Base-by-base conservation (phyloP, 2,797 vertebrate genomes). In the Anolis apletophallus region DNA sequence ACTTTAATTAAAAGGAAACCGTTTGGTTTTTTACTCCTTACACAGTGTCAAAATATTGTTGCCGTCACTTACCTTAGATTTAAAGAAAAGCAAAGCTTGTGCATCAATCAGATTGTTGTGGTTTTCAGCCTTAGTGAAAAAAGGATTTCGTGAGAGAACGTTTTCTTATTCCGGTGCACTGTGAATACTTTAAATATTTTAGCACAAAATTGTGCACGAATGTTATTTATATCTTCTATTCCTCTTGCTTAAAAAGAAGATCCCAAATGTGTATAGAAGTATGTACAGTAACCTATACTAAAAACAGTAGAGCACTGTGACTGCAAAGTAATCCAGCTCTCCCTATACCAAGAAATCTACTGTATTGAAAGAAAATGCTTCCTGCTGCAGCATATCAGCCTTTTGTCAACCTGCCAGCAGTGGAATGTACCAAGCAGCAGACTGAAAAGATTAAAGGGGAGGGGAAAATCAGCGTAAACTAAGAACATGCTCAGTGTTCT, bases 371-470 rank as follows among this genome's bases (percentile, higher is more conserved):
- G 69, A 75, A 77, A 88, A 52, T 91, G 94, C 95, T 96, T 84
- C 84, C 86, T 96, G 97, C 97, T 91, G 97, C 97, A 97, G 97
- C 97, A 85, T 94, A 96, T 96, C 96, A 95, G 97, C 96, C 94
- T 97, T 94, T 97, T 98, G 98, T 98, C 97, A 96, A 90, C 90
- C 96, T 97, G 97, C 98, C 97, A 98, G 92, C 94, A 91, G 93
- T 95, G 95, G 97, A 97, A 95, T 89, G 94, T 97, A 96, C 97
- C 96, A 95, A 91, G 94, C 94, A 92, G 94, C 95, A 92, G 68
- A 87, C 88, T 93, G 93, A 94, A 93, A 95, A 94, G 91, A 91
- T 21, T 84, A 73, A 73, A 57, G 81, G 74, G 81, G 55, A 1
- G 55, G 92, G 93, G 89, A 89, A 85, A 79, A 85, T 40, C 0